Evolutionary conservation across 2,888 invertebrate species (phyloP).

Genomic region (Notodonta ziczac): DNA sequence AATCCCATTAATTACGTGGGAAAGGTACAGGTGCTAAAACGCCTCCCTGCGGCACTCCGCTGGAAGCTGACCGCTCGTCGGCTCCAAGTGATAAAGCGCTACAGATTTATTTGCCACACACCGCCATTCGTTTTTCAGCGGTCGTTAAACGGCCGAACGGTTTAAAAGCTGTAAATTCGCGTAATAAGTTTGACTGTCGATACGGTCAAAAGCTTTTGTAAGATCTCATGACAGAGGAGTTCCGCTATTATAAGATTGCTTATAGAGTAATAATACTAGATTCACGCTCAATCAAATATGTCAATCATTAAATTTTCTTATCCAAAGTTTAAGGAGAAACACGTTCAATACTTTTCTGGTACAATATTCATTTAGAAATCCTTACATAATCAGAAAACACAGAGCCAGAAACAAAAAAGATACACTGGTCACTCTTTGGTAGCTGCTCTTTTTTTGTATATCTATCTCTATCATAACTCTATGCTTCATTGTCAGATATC

Average conservation of each 20-base stretch:
- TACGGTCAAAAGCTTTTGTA: slow-evolving; percentile 46
- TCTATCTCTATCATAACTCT: background rate
- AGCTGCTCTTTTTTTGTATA: no score
- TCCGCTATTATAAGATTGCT: background rate
- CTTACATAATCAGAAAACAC: no score
- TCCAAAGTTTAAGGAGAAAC: no score
- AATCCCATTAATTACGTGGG: slow-evolving; percentile 6
- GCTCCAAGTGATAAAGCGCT: slow-evolving; percentile 71
- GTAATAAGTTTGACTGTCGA: slow-evolving; percentile 45
- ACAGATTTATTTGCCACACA: slow-evolving; percentile 68
- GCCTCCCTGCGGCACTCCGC: slow-evolving; percentile 52
- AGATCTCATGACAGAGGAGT: background rate
- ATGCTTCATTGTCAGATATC: background rate
- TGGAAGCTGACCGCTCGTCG: slow-evolving; percentile 47
- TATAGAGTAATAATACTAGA: no score
- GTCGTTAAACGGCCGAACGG: slow-evolving; percentile 57
- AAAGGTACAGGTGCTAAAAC: slow-evolving; percentile 50
- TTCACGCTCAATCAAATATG: no score
- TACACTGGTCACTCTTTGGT: no score
- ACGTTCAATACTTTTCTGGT: no score
- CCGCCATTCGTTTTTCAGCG: slow-evolving; percentile 66
- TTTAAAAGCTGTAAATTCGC: slow-evolving; percentile 62
- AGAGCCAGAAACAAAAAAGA: no score
- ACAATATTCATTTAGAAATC: no score
- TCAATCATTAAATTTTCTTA: no score